Percentiles rank a stretch among this genome's conserved stretches.
phyloP scores from a whole-genome alignment of 2,113 vertebrate species.

The Pollachius pollachius region DNA sequence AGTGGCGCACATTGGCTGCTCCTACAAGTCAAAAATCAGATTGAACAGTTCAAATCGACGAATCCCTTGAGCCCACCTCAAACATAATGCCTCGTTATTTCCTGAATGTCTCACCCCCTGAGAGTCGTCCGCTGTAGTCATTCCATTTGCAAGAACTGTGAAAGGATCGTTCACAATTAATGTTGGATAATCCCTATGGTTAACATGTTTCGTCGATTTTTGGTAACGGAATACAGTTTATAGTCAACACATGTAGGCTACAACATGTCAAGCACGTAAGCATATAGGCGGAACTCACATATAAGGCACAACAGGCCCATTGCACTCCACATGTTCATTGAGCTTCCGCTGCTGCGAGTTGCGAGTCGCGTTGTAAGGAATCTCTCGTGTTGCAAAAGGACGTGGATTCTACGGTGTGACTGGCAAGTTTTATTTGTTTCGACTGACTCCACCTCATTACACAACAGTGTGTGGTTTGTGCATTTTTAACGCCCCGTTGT shows the following conservation, averaged over 20 bases:
- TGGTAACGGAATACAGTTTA: too few relatives aligned
- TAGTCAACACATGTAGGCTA: neutral
- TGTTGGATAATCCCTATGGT: too few relatives aligned
- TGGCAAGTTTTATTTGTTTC: neutral
- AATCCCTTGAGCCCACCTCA: neutral
- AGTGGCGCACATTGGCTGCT: constrained; percentile 17
- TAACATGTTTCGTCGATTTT: too few relatives aligned
- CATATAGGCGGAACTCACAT: neutral
- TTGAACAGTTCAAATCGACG: neutral
- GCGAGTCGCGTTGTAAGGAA: too few relatives aligned
- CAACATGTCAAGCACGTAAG: neutral
- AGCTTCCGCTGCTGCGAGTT: neutral
- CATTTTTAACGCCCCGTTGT: too few relatives aligned
- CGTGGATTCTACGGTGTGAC: neutral
- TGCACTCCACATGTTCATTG: neutral
- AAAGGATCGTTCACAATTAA: too few relatives aligned
- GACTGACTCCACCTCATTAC: neutral
- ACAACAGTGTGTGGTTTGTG: too few relatives aligned
- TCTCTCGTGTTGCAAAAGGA: too few relatives aligned
- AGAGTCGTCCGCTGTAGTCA: too few relatives aligned
- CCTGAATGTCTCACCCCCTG: too few relatives aligned
- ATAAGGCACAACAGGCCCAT: neutral
- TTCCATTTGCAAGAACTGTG: too few relatives aligned
- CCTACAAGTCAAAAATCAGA: neutral
- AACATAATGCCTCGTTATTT: too few relatives aligned